phyloP scores from a whole-genome alignment of 1,140 invertebrate genomes.

The Caenorhabditis elegans region WBcel235 BX284602.5:13451501-13452000 shows the following conservation, averaged over 20 bases:
- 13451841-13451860: no score
- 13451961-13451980: no score
- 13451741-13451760: not conserved
- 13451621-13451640: not conserved
- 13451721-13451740: not conserved
- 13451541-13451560: not conserved
- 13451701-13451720: not conserved
- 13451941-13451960: no score
- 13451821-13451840: not conserved
- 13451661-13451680: not conserved
- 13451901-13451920: no score
- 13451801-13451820: not conserved
- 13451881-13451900: no score
- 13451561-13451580: not conserved
- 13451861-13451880: no score
- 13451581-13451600: not conserved
- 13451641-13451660: not conserved
- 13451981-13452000: no score
- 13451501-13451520: not conserved
- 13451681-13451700: not conserved
- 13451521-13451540: not conserved
- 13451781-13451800: not conserved
- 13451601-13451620: not conserved
- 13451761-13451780: slow-evolving; percentile 1
- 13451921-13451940: no score